A percentile compares a stretch with the other conserved stretches of the same genome.
Conservation (phyloP, 2,113 vertebrate species). For the Numenius arquata region DNA sequence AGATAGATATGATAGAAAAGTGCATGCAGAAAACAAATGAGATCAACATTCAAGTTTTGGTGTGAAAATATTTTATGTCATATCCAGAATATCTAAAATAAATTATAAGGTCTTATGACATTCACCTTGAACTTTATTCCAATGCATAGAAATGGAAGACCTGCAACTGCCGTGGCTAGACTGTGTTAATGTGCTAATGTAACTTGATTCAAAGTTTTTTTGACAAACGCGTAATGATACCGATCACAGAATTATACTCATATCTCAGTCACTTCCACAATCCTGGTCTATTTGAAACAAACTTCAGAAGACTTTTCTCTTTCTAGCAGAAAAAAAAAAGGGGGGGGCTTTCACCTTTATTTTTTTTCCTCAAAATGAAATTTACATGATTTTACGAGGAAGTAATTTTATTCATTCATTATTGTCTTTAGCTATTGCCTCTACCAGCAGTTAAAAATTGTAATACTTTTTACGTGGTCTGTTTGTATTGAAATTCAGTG, state of each 20-base stretch:
- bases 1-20: not conserved
- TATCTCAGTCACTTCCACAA: not conserved
- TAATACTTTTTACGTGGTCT: not conserved
- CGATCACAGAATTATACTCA: not conserved
- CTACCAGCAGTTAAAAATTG: not conserved
- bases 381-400: not conserved
- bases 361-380: rapidly evolving
- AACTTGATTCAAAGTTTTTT: not conserved
- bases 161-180: not conserved
- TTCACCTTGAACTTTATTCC: not conserved
- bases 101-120: not conserved
- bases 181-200: not conserved
- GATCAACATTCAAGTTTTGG: not conserved
- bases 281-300: not conserved
- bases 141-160: not conserved
- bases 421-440: not conserved
- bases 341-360: not conserved
- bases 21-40: not conserved
- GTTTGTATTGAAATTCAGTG: not conserved
- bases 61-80: not conserved
- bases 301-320: not conserved
- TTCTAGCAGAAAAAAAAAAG: not conserved
- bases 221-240: not conserved
- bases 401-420: rapidly evolving
- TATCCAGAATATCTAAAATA: not conserved